phyloP scores from a whole-genome alignment of 2,888 invertebrate species.

The Trimorus sp. region DNA sequence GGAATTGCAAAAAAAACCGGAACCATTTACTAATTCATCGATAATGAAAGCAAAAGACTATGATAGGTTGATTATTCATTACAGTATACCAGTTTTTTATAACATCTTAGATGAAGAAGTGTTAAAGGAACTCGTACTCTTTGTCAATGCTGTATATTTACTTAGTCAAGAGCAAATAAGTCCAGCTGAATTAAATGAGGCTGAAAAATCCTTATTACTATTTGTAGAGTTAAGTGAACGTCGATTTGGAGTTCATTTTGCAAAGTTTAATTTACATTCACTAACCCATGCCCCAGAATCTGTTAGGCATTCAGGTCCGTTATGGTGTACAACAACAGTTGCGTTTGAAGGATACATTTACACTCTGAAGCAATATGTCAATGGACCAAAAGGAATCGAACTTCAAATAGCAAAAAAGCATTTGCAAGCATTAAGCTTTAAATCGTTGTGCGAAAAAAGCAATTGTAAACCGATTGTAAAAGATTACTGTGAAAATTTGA shows the following conservation, averaged over 20 bases:
- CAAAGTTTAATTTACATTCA: conserved; percentile 25
- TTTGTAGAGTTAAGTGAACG: conserved; percentile 1
- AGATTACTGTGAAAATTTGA: conserved; percentile 17
- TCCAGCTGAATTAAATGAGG: conserved; percentile 16
- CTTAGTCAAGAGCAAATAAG: conserved; percentile 1
- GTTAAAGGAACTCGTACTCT: conserved; percentile 1
- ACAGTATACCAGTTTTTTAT: conserved; percentile 25
- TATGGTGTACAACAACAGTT: conserved; percentile 26
- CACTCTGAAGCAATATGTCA: conserved; percentile 16
- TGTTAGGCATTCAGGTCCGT: conserved; percentile 22
- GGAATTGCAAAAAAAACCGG: conserved; percentile 45
- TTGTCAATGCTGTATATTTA: conserved; percentile 40
- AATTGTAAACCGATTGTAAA: conserved; percentile 3
- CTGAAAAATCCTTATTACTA: conserved; percentile 25
- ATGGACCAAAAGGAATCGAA: conserved; percentile 27
- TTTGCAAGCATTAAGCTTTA: conserved; percentile 12
- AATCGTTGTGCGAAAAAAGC: conserved; percentile 15
- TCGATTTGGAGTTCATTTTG: conserved; percentile 5
- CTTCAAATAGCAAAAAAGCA: conserved; percentile 25
- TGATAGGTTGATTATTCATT: conserved; percentile 29
- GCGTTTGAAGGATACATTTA: conserved; percentile 27
- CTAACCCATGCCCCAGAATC: conserved; percentile 18
- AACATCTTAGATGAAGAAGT: conserved; percentile 15
- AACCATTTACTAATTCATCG: conserved; percentile 16
- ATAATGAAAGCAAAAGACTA: conserved; percentile 48